A percentile compares a stretch with the other conserved stretches of the same genome.
These are phyloP conservation scores for Eupeodes corollae DNA, from an alignment of 1,140 invertebrate genomes.

Conservation along the genomic window DNA sequence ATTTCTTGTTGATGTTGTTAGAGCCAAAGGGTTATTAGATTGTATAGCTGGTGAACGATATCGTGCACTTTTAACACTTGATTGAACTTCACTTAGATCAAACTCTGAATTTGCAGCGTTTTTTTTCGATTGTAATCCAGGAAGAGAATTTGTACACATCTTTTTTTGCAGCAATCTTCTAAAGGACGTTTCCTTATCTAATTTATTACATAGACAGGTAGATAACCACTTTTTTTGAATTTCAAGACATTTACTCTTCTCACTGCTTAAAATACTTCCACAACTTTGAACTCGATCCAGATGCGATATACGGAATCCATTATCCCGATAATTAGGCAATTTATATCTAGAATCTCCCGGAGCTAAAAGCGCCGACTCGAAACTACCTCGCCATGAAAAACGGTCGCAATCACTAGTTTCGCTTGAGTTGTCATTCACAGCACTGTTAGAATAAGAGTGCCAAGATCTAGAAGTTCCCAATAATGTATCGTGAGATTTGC, in stretches of 20 bases:
- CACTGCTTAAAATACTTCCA: slow-evolving; percentile 63
- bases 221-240: slow-evolving; percentile 20
- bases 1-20: too few relatives aligned
- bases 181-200: slow-evolving; percentile 55
- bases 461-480: slow-evolving; percentile 12
- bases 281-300: slow-evolving; percentile 65
- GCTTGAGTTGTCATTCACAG: slow-evolving; percentile 41
- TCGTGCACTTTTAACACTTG: slow-evolving; percentile 67
- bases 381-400: slow-evolving; percentile 81
- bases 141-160: slow-evolving; percentile 61
- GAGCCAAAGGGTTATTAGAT: too few relatives aligned
- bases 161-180: slow-evolving; percentile 41
- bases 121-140: slow-evolving; percentile 55
- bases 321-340: slow-evolving; percentile 56
- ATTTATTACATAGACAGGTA: slow-evolving; percentile 39
- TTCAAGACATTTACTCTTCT: too few relatives aligned
- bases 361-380: slow-evolving; percentile 74
- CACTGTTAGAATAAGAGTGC: slow-evolving; percentile 38
- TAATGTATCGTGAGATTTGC: slow-evolving; percentile 66
- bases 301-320: slow-evolving; percentile 50
- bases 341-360: slow-evolving; percentile 67
- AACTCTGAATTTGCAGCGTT: slow-evolving; percentile 46
- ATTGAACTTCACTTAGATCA: slow-evolving; percentile 33
- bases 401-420: slow-evolving; percentile 78
- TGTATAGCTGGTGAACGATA: slow-evolving; percentile 71